Percentiles rank a stretch among this genome's conserved stretches.
Conservation (phyloP, 2,888 invertebrate species). For the Apodemia duryi region DNA sequence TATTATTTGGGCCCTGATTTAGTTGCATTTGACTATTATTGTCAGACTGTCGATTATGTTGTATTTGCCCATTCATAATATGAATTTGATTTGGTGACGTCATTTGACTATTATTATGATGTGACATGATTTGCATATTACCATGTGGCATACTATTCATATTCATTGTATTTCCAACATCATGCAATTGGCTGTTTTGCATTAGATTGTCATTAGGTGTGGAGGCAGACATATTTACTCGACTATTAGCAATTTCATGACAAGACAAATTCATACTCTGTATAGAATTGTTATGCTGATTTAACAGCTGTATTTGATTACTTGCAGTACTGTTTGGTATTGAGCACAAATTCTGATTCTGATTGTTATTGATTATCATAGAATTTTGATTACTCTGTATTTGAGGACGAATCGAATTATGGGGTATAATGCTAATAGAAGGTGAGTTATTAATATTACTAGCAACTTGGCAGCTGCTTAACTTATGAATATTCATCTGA, state of each 20-base stretch:
- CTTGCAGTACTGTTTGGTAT: slow-evolving; percentile 56
- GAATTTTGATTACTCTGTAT: slow-evolving; percentile 60
- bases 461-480: slow-evolving; percentile 68
- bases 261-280: slow-evolving; percentile 67
- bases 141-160: slow-evolving; percentile 58
- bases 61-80: slow-evolving; percentile 73
- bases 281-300: slow-evolving; percentile 60
- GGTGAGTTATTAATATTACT: slow-evolving; percentile 56
- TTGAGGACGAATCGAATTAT: slow-evolving; percentile 60
- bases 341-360: slow-evolving; percentile 63
- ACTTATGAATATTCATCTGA: slow-evolving; percentile 64
- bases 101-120: slow-evolving; percentile 29
- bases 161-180: slow-evolving; percentile 45
- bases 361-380: slow-evolving; percentile 54
- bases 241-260: slow-evolving; percentile 59
- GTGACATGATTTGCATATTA: slow-evolving; percentile 58
- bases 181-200: slow-evolving; percentile 55
- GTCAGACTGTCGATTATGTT: slow-evolving; percentile 61
- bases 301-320: slow-evolving; percentile 63
- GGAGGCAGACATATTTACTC: slow-evolving; percentile 53
- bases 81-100: slow-evolving; percentile 65
- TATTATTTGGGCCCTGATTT: slow-evolving; percentile 47
- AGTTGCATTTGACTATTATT: slow-evolving; percentile 59
- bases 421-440: slow-evolving; percentile 67
- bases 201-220: slow-evolving; percentile 54